These are phyloP conservation scores for Nothocercus nigrocapillus DNA, from an alignment of 2,113 vertebrate species.

Conservation along the genomic window DNA sequence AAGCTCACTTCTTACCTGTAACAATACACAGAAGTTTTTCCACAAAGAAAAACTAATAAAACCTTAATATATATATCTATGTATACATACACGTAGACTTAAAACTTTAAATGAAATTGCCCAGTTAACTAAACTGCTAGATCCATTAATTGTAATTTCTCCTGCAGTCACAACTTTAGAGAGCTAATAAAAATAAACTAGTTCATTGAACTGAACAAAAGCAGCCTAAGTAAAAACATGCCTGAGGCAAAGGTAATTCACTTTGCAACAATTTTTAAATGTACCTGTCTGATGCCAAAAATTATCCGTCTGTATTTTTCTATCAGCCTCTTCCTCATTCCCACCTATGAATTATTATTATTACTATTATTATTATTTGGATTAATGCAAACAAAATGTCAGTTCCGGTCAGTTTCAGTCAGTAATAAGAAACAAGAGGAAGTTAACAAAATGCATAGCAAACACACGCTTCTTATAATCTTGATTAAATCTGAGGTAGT, in stretches of 20 bases:
- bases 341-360: too few species aligned
- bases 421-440: not conserved
- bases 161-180: not conserved
- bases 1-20: not conserved
- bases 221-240: not conserved
- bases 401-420: not conserved
- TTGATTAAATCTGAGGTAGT: not conserved
- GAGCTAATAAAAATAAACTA: slow-evolving; percentile 25
- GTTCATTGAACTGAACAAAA: slow-evolving; percentile 33
- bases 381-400: not conserved
- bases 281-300: not conserved
- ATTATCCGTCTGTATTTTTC: not conserved
- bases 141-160: slow-evolving; percentile 3
- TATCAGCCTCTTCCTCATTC: not conserved
- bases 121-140: not conserved
- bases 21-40: not conserved
- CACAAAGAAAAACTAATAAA: not conserved
- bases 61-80: not conserved
- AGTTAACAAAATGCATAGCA: not conserved
- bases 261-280: not conserved
- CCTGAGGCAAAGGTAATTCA: not conserved
- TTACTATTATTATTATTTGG: too few species aligned
- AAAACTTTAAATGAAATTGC: not conserved
- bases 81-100: not conserved
- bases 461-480: not conserved